These are phyloP conservation scores for Pogonomyrmex barbatus DNA, from an alignment of 1,140 invertebrate genomes.

Conservation along the genomic window DNA sequence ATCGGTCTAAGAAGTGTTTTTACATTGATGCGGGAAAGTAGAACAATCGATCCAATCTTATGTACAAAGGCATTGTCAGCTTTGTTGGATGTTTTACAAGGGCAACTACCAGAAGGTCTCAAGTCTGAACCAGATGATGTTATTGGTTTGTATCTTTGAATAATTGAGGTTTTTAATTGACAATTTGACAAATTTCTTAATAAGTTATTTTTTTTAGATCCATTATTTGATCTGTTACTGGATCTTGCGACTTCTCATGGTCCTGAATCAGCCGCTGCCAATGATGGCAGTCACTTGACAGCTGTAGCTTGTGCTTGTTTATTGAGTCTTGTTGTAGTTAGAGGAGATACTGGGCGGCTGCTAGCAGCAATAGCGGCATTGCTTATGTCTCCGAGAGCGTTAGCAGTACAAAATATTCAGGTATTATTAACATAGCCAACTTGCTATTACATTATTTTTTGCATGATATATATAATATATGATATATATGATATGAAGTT, in stretches of 20 bases:
- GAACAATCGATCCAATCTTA: slow-evolving; percentile 92
- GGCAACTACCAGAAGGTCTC: slow-evolving; percentile 94
- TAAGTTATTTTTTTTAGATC: slow-evolving; percentile 86
- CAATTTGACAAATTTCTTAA: slow-evolving; percentile 12
- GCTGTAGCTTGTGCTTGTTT: slow-evolving; percentile 96
- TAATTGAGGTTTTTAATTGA: not conserved
- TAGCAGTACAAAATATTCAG: slow-evolving; percentile 93
- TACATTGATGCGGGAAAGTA: slow-evolving; percentile 95
- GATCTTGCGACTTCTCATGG: slow-evolving; percentile 91
- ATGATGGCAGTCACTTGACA: slow-evolving; percentile 90
- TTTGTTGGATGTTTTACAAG: slow-evolving; percentile 96
- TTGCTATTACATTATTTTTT: not conserved
- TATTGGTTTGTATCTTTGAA: slow-evolving; percentile 86
- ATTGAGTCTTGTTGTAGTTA: slow-evolving; percentile 95
- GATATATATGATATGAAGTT: slow-evolving; percentile 9
- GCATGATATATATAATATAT: not conserved
- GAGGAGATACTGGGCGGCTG: slow-evolving; percentile 97
- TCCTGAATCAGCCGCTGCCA: slow-evolving; percentile 86
- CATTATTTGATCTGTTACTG: slow-evolving; percentile 92
- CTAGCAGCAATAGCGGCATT: slow-evolving; percentile 94
- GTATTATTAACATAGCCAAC: slow-evolving; percentile 82
- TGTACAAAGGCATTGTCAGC: slow-evolving; percentile 95
- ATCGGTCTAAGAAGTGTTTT: slow-evolving; percentile 96
- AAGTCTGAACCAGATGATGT: slow-evolving; percentile 90
- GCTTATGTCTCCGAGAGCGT: slow-evolving; percentile 93